A percentile compares a stretch with the other conserved stretches of the same genome.
phyloP scores from a whole-genome alignment of 2,888 invertebrate species.

The Orthosia cruda region DNA sequence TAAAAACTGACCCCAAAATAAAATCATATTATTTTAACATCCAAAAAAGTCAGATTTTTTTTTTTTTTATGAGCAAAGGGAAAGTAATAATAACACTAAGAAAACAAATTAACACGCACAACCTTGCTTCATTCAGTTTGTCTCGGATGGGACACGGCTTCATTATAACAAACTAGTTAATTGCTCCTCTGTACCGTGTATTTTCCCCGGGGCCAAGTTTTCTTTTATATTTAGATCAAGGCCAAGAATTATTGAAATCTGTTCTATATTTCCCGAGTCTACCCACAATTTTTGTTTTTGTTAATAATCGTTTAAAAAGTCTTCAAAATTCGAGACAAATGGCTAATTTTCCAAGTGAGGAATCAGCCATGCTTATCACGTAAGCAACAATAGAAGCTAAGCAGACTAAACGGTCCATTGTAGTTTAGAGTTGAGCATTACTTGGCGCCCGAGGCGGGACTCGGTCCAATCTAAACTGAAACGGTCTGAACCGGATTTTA shows the following conservation, averaged over 20 bases:
- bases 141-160: conserved; percentile 33
- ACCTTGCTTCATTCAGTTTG: conserved; percentile 36
- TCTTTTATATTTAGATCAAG: conserved; percentile 4
- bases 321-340: background rate
- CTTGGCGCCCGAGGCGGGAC: conserved; percentile 53
- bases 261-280: conserved; percentile 16
- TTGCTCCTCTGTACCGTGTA: conserved; percentile 34
- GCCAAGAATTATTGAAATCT: conserved; percentile 18
- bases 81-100: conserved; percentile 25
- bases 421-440: conserved; percentile 55
- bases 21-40: too few relatives aligned
- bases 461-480: conserved; percentile 45
- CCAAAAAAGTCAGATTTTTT: too few relatives aligned
- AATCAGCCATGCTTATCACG: conserved; percentile 48
- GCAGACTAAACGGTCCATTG: conserved; percentile 57
- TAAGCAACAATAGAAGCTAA: conserved; percentile 43
- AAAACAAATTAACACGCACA: conserved; percentile 41
- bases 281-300: background rate
- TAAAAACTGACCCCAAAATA: background rate
- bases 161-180: conserved; percentile 56
- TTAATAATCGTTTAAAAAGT: background rate
- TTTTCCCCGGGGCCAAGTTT: conserved; percentile 20
- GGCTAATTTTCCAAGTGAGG: conserved; percentile 17
- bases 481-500: conserved; percentile 54
- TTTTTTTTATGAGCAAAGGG: conserved; percentile 8